Evolutionary conservation across 2,888 invertebrate genomes (phyloP), one percentile per base, ranked within the genome.

Genomic region (Ashinkailepas kermadecensis): DNA sequence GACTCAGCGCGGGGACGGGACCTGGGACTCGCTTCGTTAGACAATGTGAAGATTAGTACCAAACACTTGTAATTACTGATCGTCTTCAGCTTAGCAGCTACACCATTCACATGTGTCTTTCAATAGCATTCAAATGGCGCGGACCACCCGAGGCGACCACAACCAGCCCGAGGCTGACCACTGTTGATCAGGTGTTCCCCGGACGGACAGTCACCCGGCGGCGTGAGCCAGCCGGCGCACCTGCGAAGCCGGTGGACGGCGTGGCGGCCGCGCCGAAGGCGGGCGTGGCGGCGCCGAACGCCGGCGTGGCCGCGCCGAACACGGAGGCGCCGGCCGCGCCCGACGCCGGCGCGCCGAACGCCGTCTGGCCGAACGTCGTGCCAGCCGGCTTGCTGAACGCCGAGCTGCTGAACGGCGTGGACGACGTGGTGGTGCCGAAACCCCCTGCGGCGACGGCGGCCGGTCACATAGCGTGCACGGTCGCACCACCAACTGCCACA

Each of bases 351-450:
- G 82, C 78, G 18, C 84, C 84, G 82, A 84, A 84, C 54, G 83
- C 83, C 82, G 83, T n/a, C n/a, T 81, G 11, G 54, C 83, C 70
- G 83, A 84, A 62, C 83, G 58, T 15, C 58, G 91, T 90, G 0
- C 91, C 89, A 82, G 87, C 78, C 11, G 57, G 78, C 78, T 56
- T 78, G 78, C 23, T 78, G 78, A 58, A 78, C 0, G 90, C 88
- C 0, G 90, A 87, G 83, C 89, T 89, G 0, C 88, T 89, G 85
- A 89, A 89, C 4, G 88, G 88, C 78, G 88, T 87, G 23, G 88
- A 83, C 7, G 88, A 86, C n/a, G 84, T 82, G n/a, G 84, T 67
- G 59, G 84, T 81, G 82, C 85, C 84, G 84, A 85, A 85, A 25
- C 79, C 82, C 65, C 62, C 21, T 64, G 83, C 83, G 82, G 83